These are phyloP conservation scores for Acropora tenuis DNA, from an alignment of 64 coral and sea anemone species.

Conservation along the genomic window DNA sequence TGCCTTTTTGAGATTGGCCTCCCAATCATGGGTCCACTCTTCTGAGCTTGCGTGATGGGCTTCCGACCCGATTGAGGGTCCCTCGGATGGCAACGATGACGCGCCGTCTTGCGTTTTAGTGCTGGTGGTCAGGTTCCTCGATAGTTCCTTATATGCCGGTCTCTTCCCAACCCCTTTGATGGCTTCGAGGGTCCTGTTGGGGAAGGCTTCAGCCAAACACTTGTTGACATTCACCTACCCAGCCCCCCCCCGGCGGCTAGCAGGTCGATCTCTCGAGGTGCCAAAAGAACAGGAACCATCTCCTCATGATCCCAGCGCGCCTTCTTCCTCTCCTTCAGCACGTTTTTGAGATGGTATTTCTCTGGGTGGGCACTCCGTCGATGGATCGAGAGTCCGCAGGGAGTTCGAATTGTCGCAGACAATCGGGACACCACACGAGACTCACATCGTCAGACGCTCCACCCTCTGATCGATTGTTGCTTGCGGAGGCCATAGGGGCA, in stretches of 20 bases:
- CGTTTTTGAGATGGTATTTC: not conserved
- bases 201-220: too few species aligned
- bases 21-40: too few species aligned
- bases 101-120: too few species aligned
- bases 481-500: not conserved
- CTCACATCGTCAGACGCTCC: not conserved
- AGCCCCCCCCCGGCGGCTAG: not conserved
- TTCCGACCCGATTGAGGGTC: too few species aligned
- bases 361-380: not conserved
- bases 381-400: not conserved
- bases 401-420: not conserved
- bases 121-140: too few species aligned
- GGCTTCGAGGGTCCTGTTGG: too few species aligned
- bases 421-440: not conserved
- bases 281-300: not conserved
- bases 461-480: not conserved
- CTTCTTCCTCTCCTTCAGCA: not conserved
- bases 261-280: not conserved
- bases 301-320: not conserved
- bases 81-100: too few species aligned
- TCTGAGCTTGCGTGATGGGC: too few species aligned
- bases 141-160: too few species aligned
- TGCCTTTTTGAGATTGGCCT: too few species aligned
- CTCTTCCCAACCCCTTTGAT: too few species aligned
- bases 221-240: too few species aligned